Conservation (phyloP, 2,797 vertebrate species). For the Onychomys torridus region DNA sequence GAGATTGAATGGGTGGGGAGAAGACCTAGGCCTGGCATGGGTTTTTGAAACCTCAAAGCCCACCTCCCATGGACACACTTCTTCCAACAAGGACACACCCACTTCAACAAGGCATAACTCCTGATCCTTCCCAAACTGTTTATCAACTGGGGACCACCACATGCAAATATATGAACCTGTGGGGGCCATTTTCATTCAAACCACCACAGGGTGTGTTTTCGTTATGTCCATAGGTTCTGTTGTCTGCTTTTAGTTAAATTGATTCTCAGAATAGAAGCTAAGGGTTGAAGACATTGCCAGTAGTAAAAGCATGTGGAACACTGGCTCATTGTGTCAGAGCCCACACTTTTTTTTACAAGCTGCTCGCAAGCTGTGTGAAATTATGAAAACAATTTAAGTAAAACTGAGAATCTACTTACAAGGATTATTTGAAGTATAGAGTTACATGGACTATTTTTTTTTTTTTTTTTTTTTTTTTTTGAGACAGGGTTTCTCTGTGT, state of each 20-base stretch:
- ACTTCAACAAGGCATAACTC: not conserved
- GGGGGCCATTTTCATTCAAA: not conserved
- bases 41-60: not conserved
- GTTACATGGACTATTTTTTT: not conserved
- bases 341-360: not conserved
- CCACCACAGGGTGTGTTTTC: not conserved
- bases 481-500: too few relatives aligned
- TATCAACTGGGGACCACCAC: not conserved
- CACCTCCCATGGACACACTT: not conserved
- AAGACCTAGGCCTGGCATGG: not conserved
- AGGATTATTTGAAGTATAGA: not conserved
- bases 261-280: not conserved
- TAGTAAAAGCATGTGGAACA: not conserved
- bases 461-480: too few relatives aligned
- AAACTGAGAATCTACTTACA: not conserved
- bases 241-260: not conserved
- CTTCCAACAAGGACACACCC: not conserved
- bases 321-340: not conserved
- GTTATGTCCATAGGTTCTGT: not conserved
- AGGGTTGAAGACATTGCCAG: not conserved
- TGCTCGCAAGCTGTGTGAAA: not conserved
- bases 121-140: not conserved
- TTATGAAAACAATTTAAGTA: not conserved
- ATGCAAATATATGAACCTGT: not conserved
- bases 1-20: not conserved